A percentile compares a stretch with the other conserved stretches of the same genome.
Evolutionary conservation across 2,888 invertebrate genomes (phyloP).

Genomic region (Empis stercorea): DNA sequence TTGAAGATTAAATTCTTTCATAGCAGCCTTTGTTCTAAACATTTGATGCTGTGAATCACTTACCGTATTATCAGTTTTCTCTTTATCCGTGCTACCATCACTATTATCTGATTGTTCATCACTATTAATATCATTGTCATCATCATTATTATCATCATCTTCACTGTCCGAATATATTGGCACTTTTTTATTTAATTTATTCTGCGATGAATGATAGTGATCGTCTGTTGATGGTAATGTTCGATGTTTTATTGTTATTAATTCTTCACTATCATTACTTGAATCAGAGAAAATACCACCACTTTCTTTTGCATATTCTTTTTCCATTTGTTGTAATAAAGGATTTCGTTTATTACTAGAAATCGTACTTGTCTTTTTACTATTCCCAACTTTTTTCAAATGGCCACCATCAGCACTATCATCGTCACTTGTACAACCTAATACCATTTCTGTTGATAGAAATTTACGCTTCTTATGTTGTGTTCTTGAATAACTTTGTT

Average conservation of each 20-base stretch:
- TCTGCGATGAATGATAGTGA: slow-evolving; percentile 26
- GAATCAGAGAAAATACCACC: slow-evolving; percentile 50
- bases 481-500: slow-evolving; percentile 11
- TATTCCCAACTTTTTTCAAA: slow-evolving; percentile 11
- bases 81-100: slow-evolving; percentile 19
- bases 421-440: slow-evolving; percentile 41
- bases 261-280: slow-evolving; percentile 74
- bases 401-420: slow-evolving; percentile 43
- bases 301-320: slow-evolving; percentile 50
- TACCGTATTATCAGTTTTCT: slow-evolving; percentile 46
- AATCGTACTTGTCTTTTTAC: slow-evolving; percentile 9
- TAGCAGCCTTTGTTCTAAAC: slow-evolving; percentile 69
- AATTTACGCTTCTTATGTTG: neutral
- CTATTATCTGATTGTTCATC: slow-evolving; percentile 38
- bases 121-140: slow-evolving; percentile 27
- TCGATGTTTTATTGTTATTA: slow-evolving; percentile 41
- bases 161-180: slow-evolving; percentile 79
- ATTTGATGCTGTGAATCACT: slow-evolving; percentile 53
- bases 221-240: slow-evolving; percentile 3
- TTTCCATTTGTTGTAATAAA: slow-evolving; percentile 58
- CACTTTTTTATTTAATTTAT: slow-evolving; percentile 39
- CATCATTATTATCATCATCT: neutral
- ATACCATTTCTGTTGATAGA: neutral
- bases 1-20: slow-evolving; percentile 63
- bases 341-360: slow-evolving; percentile 35